phyloP scores from a whole-genome alignment of 2,888 invertebrate species.

The Trissonchulus latispiculum region DNA sequence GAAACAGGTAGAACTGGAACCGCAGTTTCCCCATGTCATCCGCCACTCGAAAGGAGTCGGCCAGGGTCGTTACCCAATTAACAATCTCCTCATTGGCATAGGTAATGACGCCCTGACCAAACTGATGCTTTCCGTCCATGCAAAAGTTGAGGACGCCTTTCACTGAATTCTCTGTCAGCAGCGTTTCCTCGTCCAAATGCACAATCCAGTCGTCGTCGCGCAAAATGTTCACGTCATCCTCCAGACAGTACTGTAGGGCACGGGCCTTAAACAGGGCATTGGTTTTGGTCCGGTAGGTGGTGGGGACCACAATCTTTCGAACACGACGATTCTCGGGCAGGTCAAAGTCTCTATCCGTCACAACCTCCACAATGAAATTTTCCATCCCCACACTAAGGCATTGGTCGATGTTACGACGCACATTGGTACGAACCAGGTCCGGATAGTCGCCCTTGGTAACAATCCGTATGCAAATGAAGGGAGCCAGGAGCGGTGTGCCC shows the following conservation, averaged over 20 bases:
- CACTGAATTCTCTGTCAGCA: conserved; percentile 76
- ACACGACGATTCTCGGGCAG: conserved; percentile 53
- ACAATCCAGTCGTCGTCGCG: conserved; percentile 79
- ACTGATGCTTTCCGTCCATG: conserved; percentile 80
- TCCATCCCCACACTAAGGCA: conserved; percentile 80
- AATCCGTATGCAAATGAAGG: conserved; percentile 83
- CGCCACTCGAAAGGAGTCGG: conserved; percentile 78
- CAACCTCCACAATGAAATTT: conserved; percentile 90
- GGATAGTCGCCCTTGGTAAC: conserved; percentile 90
- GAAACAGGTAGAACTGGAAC: conserved; percentile 80
- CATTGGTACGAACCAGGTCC: conserved; percentile 74
- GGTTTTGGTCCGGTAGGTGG: conserved; percentile 59
- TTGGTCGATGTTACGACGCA: conserved; percentile 70
- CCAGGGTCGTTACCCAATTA: conserved; percentile 90
- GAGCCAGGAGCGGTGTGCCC: conserved; percentile 78
- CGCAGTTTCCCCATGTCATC: conserved; percentile 95
- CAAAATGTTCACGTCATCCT: conserved; percentile 70
- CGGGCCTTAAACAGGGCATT: conserved; percentile 88
- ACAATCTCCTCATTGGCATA: conserved; percentile 90
- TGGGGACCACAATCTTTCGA: conserved; percentile 69
- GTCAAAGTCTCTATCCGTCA: conserved; percentile 64
- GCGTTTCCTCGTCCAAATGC: conserved; percentile 89
- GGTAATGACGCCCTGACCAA: conserved; percentile 64
- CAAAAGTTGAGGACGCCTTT: conserved; percentile 74
- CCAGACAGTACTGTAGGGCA: conserved; percentile 86